A percentile compares a stretch with the other conserved stretches of the same genome.
phyloP scores from a whole-genome alignment of 2,888 invertebrate species.

The Erebia epiphron region DNA sequence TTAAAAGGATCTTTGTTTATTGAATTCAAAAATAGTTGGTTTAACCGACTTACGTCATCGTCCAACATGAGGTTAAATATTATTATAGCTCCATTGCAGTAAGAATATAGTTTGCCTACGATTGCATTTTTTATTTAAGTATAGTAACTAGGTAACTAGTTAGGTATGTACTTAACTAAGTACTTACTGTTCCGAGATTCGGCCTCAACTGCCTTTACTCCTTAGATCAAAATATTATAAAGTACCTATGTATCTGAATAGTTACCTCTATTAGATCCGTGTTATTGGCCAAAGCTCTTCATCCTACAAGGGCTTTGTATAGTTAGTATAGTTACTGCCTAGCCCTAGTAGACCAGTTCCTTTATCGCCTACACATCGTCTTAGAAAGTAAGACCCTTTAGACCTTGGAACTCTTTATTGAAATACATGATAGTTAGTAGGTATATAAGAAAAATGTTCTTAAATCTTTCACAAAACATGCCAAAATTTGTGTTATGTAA shows the following conservation, averaged over 20 bases:
- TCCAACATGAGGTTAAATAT: neutral
- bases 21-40: neutral
- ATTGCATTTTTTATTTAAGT: no score
- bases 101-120: neutral
- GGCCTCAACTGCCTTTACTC: no score
- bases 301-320: constrained; percentile 32
- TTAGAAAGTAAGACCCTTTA: constrained; percentile 20
- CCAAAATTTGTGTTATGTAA: no score
- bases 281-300: constrained; percentile 25
- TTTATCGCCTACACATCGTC: constrained; percentile 35
- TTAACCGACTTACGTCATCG: constrained; percentile 1
- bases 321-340: constrained; percentile 12
- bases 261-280: constrained; percentile 18
- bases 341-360: constrained; percentile 27
- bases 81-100: neutral
- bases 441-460: no score
- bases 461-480: no score
- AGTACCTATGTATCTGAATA: constrained; percentile 2
- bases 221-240: no score
- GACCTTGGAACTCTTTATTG: neutral
- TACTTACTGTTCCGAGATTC: no score
- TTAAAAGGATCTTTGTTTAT: neutral
- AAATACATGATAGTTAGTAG: neutral
- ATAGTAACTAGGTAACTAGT: no score
- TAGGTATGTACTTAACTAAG: no score